phyloP scores from a whole-genome alignment of 2,797 vertebrate species.

The Crocodylus rhombifer region DNA sequence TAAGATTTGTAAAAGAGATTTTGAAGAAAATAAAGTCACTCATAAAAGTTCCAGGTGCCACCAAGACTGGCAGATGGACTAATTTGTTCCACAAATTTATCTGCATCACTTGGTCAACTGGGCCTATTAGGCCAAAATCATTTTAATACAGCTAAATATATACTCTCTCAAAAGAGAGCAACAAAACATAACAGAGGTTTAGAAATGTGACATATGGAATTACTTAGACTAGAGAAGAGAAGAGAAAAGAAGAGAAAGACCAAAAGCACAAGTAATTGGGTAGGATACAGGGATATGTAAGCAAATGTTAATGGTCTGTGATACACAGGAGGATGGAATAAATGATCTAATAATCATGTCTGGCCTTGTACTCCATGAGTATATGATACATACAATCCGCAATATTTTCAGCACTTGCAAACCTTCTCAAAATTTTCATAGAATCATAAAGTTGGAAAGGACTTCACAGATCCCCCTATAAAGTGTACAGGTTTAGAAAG shows the following conservation, averaged over 20 bases:
- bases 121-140: neutral
- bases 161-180: neutral
- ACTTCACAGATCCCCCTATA: too few species aligned
- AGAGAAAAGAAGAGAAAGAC: neutral
- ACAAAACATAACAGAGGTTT: neutral
- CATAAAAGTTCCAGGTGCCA: neutral
- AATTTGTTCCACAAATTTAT: neutral
- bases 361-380: neutral
- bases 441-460: too few species aligned
- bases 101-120: neutral
- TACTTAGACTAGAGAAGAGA: neutral
- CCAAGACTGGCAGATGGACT: accelerated
- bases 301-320: neutral
- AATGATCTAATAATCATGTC: neutral
- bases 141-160: neutral
- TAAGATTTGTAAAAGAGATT: neutral
- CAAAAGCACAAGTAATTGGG: neutral
- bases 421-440: neutral
- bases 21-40: neutral
- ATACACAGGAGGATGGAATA: neutral
- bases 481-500: neutral
- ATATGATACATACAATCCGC: neutral
- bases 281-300: neutral
- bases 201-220: neutral
- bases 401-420: neutral